Evolutionary conservation across 2,888 invertebrate genomes (phyloP), one percentile per base, ranked within the genome.

Genomic region (Pristionchus maxplancki): DNA sequence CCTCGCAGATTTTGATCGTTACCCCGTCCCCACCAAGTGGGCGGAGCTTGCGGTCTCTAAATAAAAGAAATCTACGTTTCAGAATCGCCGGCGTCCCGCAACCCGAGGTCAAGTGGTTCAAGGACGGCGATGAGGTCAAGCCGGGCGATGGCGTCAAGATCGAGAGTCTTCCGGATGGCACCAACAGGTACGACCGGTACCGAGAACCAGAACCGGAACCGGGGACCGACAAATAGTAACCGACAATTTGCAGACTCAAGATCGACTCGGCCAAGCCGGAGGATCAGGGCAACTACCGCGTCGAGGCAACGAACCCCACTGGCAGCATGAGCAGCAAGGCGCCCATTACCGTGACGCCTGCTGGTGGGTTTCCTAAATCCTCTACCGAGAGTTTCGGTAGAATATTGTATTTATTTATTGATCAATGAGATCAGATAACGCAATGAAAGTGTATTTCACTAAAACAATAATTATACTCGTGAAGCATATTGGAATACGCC

Each of bases 81-180:
- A 82, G 89, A 64, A 89, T 93, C 58, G 67, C 89, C 89, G 97
- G 97, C 9, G 96, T 96, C 89, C 97, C 97, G 0, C 96, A 96
- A 87, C 97, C 97, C 0, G 96, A 96, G 90, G 96, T 98, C 89
- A 96, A 97, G 92, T 98, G 98, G 98, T 97, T 97, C 95, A 97
- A 96, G 94, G 96, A 96, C 93, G 97, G 97, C 89, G 96, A 94
- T 24, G 90, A 91, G 91, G 90, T 89, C 89, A 90, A 90, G 44
- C 89, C 91, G 28, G 91, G 90, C 37, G 96, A 96, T 93, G 97
- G 97, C 84, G 89, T 93, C 44, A 89, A 91, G 67, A 89, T 93
- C 64, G 92, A 93, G 86, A 90, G 92, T 15, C 64, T 89, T n/a
- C 90, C 90, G 17, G 93, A 94, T 88, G 94, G 95, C 93, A 92